Base-by-base conservation (phyloP, 2,797 vertebrate genomes). In the Remorina albescens region DNA sequence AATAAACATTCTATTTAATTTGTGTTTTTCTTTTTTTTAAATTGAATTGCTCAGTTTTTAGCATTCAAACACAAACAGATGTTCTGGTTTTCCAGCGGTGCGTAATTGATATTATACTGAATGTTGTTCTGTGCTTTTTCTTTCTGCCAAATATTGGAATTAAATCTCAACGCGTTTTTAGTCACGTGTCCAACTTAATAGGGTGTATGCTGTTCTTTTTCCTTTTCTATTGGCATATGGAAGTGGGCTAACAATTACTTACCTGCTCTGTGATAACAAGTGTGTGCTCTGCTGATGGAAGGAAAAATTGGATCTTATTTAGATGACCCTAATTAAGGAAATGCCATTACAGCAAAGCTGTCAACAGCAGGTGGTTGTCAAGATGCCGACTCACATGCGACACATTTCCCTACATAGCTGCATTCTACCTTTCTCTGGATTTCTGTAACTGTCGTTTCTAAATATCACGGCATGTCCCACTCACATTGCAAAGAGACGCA, bases 231-330 rank as follows among this genome's bases (percentile, higher is more conserved):
- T 41, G 10, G 36, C 25, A 15, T 34, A 15, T 64, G 47, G 30
- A 49, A 12, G 36, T 65, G 49, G 23, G 28, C 21, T 26, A 42
- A 26, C 36, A 23, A 18, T 15, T 30, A 9, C 6, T 23, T 51
- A 23, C 25, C 23, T 36, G 16, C 30, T 36, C 11, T 37, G 3
- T 15, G 3, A 41, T 16, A 18, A 53, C 23, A 41, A 8, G 16
- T 50, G 32, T 54, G 25, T 47, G 10, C 28, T 55, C 41, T 21
- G 36, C 9, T 58, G 12, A 56, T 44, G 12, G 55, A 44, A 53
- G 8, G 41, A 44, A 28, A 50, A 65, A 47, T 28, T 5, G 76
- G 5, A 50, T 75, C 50, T 62, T 64, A 50, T 57, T 49, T 46
- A 28, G 30, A 55, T 32, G 12, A 19, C 51, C 18, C 4, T 19